Evolutionary conservation across 2,797 vertebrate genomes (phyloP), one percentile per base, ranked within the genome.

Genomic region (Pangasius djambal): DNA sequence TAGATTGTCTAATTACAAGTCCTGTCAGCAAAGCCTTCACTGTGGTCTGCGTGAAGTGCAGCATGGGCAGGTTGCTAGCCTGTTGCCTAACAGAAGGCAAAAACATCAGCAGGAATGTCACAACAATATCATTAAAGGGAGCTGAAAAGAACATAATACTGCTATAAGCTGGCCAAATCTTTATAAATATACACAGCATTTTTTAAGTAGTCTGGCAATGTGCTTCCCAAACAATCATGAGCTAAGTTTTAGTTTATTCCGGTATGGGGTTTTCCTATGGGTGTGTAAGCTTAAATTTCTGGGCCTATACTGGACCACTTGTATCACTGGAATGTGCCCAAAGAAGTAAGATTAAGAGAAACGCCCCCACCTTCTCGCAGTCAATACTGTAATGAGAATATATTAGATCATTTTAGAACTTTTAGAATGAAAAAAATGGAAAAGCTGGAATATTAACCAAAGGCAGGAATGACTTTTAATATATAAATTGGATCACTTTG

Each of bases 381-480:
- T 95, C 92, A 92, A 55, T 92, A 93, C 94, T 95, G 92, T 94
- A 93, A 94, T 86, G 7, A 94, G 92, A 95, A 94, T 95, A 94
- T 50, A 37, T 48, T 25, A 78, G 8, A 16, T 77, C 37, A 87
- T 87, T 88, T 72, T 69, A 15, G 48, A 7, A 52, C 12, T 31
- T 67, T 34, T 50, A 77, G 55, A 75, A 75, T 44, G 10, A 78
- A 79, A 79, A 52, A 31, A n/a, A 9, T 16, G 18, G 6, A n/a
- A 65, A 40, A 12, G 13, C 15, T 65, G 22, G 37, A 83, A n/a
- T 83, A n/a, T 65, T 83, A 65, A 81, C 31, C 31, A 5, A 65
- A 65, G 59, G 5, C 31, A 59, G 50, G 18, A 79, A 34, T 57
- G 15, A 57, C n/a, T 57, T 57, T 81, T 59, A 13, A n/a, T 44